Percentiles rank a stretch among this genome's conserved stretches.
phyloP scores from a whole-genome alignment of 2,797 vertebrate species.

The Phrynocephalus guinanensis region DNA sequence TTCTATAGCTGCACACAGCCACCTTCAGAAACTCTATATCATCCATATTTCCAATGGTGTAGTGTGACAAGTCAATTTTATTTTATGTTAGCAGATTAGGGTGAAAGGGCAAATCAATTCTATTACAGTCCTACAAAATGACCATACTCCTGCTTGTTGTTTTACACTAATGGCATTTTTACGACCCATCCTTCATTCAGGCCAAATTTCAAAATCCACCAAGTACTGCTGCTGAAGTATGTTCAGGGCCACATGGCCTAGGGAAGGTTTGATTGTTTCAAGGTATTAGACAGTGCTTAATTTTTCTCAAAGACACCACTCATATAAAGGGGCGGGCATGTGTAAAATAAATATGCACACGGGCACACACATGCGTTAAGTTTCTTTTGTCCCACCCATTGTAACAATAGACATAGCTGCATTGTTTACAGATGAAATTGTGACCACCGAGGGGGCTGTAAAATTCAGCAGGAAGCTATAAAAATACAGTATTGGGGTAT shows the following conservation, averaged over 20 bases:
- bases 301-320: conserved; percentile 52
- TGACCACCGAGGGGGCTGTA: too few relatives aligned
- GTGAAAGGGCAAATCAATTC: conserved; percentile 42
- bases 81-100: neutral
- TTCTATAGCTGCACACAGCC: neutral
- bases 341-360: too few relatives aligned
- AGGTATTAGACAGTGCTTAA: conserved; percentile 58
- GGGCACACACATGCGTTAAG: too few relatives aligned
- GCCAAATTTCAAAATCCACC: conserved; percentile 33
- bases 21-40: neutral
- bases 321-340: conserved; percentile 7
- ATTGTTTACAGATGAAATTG: too few relatives aligned
- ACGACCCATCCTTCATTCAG: conserved; percentile 7
- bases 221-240: conserved; percentile 42
- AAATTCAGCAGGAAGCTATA: too few relatives aligned
- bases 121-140: conserved; percentile 34
- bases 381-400: too few relatives aligned
- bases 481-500: too few relatives aligned
- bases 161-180: neutral
- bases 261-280: conserved; percentile 65
- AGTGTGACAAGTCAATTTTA: neutral
- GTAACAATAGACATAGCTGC: too few relatives aligned
- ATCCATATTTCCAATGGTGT: conserved; percentile 31
- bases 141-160: rapidly evolving
- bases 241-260: conserved; percentile 54